Conservation (phyloP, 2,888 invertebrate species). For the Vesta saturnalis region DNA sequence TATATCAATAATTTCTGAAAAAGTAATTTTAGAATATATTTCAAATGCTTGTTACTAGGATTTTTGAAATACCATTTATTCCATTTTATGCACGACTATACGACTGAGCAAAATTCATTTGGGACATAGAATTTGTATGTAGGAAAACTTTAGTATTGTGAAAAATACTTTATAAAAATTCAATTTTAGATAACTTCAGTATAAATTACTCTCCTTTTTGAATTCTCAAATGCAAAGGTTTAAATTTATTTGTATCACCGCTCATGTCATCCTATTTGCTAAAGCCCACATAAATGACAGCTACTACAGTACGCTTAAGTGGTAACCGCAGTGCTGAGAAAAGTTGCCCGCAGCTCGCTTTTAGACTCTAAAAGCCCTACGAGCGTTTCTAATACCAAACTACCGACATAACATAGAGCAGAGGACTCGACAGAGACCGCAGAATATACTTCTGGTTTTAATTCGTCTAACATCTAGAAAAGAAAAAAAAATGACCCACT, state of each 20-base stretch:
- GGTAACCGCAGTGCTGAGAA: constrained; percentile 25
- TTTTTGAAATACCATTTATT: too few species aligned
- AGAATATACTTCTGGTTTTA: constrained; percentile 20
- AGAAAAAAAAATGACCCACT: too few species aligned
- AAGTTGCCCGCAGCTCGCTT: constrained; percentile 28
- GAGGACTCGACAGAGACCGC: constrained; percentile 15
- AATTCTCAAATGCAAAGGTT: neutral
- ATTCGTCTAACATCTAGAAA: constrained; percentile 1
- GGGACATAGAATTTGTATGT: too few species aligned
- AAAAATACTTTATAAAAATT: too few species aligned
- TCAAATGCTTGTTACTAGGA: too few species aligned
- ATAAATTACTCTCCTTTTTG: neutral
- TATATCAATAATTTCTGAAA: too few species aligned
- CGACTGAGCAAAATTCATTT: too few species aligned
- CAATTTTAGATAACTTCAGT: neutral
- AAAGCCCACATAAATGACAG: constrained; percentile 22
- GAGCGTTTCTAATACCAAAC: constrained; percentile 19
- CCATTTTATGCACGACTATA: too few species aligned
- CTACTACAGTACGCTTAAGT: constrained; percentile 25
- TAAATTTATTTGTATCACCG: neutral
- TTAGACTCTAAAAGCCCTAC: constrained; percentile 26
- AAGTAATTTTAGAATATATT: too few species aligned
- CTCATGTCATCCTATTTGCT: constrained; percentile 19
- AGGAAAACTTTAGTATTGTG: too few species aligned
- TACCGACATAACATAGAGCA: constrained; percentile 21